A percentile compares a stretch with the other conserved stretches of the same genome.
These are phyloP conservation scores for Melanostigma gelatinosum DNA, from an alignment of 2,113 vertebrate species.

Conservation along the genomic window DNA sequence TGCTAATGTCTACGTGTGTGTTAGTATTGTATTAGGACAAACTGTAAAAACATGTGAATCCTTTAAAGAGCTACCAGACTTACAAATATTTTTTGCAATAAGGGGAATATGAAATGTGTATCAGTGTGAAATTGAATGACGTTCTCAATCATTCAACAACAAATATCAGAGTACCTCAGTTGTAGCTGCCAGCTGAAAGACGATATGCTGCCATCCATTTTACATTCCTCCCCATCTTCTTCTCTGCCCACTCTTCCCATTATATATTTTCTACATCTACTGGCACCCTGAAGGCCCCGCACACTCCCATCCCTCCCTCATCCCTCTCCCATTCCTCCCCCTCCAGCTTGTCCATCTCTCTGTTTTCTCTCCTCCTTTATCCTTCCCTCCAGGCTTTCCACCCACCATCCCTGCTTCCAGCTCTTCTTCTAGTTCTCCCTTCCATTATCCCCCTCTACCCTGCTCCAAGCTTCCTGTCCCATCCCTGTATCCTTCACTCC, in stretches of 20 bases:
- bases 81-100: not conserved
- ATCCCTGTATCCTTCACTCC: not conserved
- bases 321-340: not conserved
- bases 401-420: slow-evolving; percentile 19
- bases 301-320: not conserved
- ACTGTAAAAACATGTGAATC: not conserved
- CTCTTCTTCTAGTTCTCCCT: not conserved
- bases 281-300: slow-evolving; percentile 21
- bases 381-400: not conserved
- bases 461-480: slow-evolving; percentile 30
- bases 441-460: not conserved
- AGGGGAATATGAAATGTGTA: not conserved
- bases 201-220: not conserved
- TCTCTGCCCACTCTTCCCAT: not conserved
- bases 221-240: not conserved
- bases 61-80: not conserved
- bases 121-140: not conserved
- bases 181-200: not conserved
- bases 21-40: not conserved
- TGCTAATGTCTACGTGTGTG: not conserved
- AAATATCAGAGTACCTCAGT: not conserved
- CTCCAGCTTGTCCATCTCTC: slow-evolving; percentile 9
- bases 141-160: not conserved
- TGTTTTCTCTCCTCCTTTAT: not conserved
- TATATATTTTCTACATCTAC: not conserved